These are phyloP conservation scores for Onchidella celtica DNA, from an alignment of 2,888 invertebrate genomes.

Conservation along the genomic window DNA sequence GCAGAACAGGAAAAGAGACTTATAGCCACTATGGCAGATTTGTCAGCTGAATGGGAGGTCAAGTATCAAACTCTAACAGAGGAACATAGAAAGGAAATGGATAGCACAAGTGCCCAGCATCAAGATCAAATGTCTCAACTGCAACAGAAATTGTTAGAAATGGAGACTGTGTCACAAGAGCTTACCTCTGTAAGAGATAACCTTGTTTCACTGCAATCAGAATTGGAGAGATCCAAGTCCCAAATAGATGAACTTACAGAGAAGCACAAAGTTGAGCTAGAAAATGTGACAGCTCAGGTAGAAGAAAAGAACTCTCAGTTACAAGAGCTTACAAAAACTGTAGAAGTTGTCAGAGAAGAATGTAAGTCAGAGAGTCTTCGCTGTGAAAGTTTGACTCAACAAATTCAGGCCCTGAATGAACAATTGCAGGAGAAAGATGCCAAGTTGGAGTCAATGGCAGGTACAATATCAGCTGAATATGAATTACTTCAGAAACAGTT, in stretches of 20 bases:
- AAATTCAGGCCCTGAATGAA: constrained; percentile 50
- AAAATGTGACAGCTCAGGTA: constrained; percentile 15
- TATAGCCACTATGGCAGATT: constrained; percentile 26
- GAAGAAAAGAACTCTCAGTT: constrained; percentile 9
- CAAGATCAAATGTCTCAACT: constrained; percentile 28
- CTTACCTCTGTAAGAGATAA: constrained; percentile 12
- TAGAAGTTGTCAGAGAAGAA: constrained; percentile 12
- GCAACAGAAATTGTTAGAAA: constrained; percentile 47
- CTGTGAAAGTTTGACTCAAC: neutral
- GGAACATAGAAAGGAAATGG: constrained; percentile 31
- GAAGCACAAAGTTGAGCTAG: constrained; percentile 38
- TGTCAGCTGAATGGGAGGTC: constrained; percentile 39
- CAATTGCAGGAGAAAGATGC: constrained; percentile 49
- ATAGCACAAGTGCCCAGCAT: constrained; percentile 31
- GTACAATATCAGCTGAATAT: constrained; percentile 42
- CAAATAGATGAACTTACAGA: constrained; percentile 42
- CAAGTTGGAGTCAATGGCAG: constrained; percentile 43
- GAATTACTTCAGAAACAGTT: constrained; percentile 38
- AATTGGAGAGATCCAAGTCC: constrained; percentile 16
- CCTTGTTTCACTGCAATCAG: constrained; percentile 27
- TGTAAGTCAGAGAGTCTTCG: neutral
- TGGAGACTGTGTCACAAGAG: constrained; percentile 33
- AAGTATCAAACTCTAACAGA: constrained; percentile 7
- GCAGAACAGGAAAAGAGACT: constrained; percentile 59
- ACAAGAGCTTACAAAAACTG: constrained; percentile 12